Evolutionary conservation across 2,113 vertebrate species (phyloP).

Genomic region (Scomber colias): DNA sequence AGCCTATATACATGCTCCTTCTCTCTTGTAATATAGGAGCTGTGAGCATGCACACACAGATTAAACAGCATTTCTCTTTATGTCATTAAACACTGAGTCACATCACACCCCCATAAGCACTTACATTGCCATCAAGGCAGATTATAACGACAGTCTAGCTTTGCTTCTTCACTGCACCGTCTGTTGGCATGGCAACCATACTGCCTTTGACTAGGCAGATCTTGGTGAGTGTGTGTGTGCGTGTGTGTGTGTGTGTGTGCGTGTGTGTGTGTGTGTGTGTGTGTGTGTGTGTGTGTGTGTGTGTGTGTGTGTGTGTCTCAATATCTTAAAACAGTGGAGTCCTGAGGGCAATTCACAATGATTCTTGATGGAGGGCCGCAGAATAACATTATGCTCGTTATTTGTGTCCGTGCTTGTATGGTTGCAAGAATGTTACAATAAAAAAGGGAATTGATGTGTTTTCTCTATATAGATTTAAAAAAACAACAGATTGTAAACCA

Average conservation of each 20-base stretch:
- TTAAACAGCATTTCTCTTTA: constrained; percentile 55
- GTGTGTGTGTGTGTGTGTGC: constrained; percentile 27
- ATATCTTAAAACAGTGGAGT: too few relatives aligned
- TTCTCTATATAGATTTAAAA: too few relatives aligned
- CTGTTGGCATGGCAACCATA: constrained; percentile 81
- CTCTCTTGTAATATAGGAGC: neutral
- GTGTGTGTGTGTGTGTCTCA: too few relatives aligned
- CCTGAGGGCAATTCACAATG: too few relatives aligned
- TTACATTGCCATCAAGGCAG: constrained; percentile 40
- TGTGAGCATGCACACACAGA: constrained; percentile 10
- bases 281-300: too few relatives aligned
- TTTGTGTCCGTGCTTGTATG: too few relatives aligned
- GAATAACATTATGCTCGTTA: too few relatives aligned
- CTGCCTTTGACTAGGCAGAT: constrained; percentile 66
- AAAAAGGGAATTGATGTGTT: too few relatives aligned
- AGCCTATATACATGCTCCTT: neutral
- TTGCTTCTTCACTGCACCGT: constrained; percentile 66
- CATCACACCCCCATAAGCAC: constrained; percentile 47
- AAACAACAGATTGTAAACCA: neutral
- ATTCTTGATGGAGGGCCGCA: too few relatives aligned
- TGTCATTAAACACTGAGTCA: constrained; percentile 52
- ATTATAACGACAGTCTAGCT: constrained; percentile 60
- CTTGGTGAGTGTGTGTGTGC: constrained; percentile 26
- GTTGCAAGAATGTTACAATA: too few relatives aligned
- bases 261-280: constrained; percentile 8